Evolutionary conservation across 2,113 vertebrate species (phyloP).

Genomic region (Macaca nemestrina): DNA sequence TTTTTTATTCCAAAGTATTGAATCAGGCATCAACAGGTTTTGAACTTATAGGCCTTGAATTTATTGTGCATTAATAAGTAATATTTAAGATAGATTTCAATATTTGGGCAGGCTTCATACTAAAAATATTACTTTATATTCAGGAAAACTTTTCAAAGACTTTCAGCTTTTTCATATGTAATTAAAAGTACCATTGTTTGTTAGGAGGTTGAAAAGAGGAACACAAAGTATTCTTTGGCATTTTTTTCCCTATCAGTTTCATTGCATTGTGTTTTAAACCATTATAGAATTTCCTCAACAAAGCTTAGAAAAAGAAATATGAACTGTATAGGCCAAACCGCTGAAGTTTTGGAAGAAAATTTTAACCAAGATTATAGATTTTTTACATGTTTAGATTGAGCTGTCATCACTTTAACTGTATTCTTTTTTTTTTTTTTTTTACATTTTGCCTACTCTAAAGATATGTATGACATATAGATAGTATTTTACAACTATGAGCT

Average conservation of each 20-base stretch:
- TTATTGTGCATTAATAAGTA: not conserved
- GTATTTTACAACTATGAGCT: not conserved
- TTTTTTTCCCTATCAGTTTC: not conserved
- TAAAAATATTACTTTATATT: not conserved
- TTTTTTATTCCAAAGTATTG: not conserved
- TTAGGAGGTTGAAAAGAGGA: not conserved
- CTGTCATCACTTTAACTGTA: not conserved
- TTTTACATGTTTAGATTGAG: not conserved
- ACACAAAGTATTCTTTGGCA: not conserved
- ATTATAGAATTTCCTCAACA: not conserved
- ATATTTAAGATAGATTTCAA: not conserved
- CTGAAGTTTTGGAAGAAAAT: not conserved
- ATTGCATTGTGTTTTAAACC: not conserved
- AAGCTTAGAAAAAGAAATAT: not conserved
- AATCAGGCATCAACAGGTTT: not conserved
- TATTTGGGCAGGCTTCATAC: not conserved
- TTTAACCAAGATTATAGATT: not conserved
- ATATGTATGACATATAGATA: not conserved
- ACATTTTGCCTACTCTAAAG: not conserved
- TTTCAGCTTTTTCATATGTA: not conserved
- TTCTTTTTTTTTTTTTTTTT: not conserved
- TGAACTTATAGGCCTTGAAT: not conserved
- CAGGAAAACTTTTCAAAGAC: not conserved
- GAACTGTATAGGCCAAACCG: not conserved
- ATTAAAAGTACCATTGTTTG: not conserved